Evolutionary conservation across 2,888 invertebrate species (phyloP).

Genomic region (Brachyptera risi): DNA sequence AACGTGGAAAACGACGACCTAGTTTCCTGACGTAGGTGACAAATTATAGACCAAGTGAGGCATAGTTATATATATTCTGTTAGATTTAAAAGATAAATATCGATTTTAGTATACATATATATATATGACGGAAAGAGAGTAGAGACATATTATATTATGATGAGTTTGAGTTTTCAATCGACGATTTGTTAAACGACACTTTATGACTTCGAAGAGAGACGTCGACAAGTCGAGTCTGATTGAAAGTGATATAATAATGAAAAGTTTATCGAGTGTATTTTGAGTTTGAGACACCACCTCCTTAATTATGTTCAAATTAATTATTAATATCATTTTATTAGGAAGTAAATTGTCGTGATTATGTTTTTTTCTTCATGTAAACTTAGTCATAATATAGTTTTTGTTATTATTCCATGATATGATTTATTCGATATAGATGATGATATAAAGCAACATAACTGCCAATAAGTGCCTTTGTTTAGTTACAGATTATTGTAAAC

Average conservation of each 20-base stretch:
- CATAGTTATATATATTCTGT: constrained; percentile 4
- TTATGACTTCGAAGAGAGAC: no score
- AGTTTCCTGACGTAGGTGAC: neutral
- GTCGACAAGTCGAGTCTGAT: no score
- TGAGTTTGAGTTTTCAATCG: neutral
- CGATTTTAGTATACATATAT: neutral
- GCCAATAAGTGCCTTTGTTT: constrained; percentile 22
- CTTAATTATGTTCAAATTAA: constrained; percentile 14
- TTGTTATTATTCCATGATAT: no score
- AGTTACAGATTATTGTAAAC: no score
- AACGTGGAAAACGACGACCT: neutral
- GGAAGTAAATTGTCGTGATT: neutral
- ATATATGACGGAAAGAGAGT: neutral
- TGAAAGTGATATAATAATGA: neutral
- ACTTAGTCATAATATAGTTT: neutral
- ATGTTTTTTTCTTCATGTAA: neutral
- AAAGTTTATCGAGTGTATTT: neutral
- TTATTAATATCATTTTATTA: constrained; percentile 2
- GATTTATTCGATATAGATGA: neutral
- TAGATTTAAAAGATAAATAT: neutral
- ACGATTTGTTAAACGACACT: no score
- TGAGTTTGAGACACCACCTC: neutral
- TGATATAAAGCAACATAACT: constrained; percentile 16
- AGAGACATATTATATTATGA: neutral
- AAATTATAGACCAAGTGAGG: neutral